Conservation (phyloP, 35 echinoderm and acorn worm species). For the Lytechinus pictus region DNA sequence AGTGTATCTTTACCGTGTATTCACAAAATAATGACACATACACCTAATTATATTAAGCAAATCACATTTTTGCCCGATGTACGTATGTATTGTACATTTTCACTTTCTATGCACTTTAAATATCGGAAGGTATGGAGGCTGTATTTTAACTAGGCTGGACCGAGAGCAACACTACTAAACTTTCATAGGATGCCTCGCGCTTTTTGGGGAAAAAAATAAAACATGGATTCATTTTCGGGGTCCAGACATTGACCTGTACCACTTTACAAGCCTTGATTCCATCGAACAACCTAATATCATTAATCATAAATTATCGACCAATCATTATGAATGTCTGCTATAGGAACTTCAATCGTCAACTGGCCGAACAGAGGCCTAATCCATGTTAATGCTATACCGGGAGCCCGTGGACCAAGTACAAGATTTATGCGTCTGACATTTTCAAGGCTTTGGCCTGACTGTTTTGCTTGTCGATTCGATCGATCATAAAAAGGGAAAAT, state of each 20-base stretch:
- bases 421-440: slow-evolving; percentile 10
- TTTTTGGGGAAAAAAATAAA: no score
- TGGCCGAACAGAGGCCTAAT: neutral
- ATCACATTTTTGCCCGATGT: no score
- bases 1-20: no score
- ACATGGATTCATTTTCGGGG: neutral
- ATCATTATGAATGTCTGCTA: neutral
- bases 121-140: no score
- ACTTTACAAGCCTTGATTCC: neutral
- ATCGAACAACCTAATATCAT: neutral
- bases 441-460: neutral
- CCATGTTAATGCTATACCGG: slow-evolving; percentile 4
- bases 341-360: neutral
- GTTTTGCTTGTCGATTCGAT: neutral
- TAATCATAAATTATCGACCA: neutral
- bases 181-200: no score
- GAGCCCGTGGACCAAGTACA: neutral
- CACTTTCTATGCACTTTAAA: no score
- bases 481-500: neutral
- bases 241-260: neutral
- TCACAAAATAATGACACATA: no score
- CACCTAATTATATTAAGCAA: no score
- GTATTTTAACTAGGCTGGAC: no score
- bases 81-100: no score
- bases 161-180: no score